phyloP scores from a whole-genome alignment of 2,113 vertebrate species.

The Phrynosoma blainvillii region DNA sequence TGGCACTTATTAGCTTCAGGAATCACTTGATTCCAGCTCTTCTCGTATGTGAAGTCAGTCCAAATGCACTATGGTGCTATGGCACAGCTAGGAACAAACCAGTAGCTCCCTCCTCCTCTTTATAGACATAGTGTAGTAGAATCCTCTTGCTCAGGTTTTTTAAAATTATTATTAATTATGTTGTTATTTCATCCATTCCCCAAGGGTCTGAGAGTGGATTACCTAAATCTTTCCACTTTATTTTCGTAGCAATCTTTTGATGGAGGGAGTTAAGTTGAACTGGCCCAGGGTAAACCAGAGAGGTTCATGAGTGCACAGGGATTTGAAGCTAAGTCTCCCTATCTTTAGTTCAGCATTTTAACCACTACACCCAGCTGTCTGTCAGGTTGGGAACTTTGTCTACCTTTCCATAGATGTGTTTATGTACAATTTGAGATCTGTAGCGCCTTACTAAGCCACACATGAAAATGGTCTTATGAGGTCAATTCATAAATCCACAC shows the following conservation, averaged over 20 bases:
- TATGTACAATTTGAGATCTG: background rate
- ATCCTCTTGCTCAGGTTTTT: background rate
- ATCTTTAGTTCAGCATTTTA: background rate
- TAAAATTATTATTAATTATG: background rate
- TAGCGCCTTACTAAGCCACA: background rate
- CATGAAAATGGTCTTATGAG: background rate
- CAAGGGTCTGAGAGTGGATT: background rate
- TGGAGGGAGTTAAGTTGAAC: background rate
- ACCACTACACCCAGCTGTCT: background rate
- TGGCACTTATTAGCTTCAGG: background rate
- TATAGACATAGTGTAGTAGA: background rate
- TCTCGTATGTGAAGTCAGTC: background rate
- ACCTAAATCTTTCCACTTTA: background rate
- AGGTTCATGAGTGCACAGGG: background rate
- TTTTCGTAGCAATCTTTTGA: background rate
- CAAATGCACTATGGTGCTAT: background rate
- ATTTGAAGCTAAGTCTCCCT: background rate
- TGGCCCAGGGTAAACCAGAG: background rate
- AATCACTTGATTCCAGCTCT: background rate
- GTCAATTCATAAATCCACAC: background rate
- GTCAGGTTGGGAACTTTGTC: background rate
- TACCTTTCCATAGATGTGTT: background rate
- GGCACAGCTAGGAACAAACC: too few species aligned
- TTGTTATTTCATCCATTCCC: background rate
- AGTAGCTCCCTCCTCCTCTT: background rate